Conservation (phyloP, 2,113 vertebrate species). For the Acanthisitta chloris region DNA sequence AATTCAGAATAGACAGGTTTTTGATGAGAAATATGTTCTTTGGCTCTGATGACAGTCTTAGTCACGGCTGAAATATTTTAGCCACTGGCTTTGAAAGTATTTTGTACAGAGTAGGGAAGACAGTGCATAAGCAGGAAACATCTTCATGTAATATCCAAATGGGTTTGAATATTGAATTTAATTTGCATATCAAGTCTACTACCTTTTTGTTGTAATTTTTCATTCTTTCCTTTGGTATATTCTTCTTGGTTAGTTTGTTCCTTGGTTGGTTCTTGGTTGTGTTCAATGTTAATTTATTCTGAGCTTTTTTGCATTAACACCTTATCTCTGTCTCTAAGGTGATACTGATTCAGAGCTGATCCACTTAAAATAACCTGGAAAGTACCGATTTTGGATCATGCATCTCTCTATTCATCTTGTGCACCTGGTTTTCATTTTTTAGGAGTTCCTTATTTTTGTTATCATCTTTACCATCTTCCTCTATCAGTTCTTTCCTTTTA, state of each 20-base stretch:
- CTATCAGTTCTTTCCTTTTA: conserved; percentile 6
- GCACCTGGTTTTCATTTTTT: neutral
- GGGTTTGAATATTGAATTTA: neutral
- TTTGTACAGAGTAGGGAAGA: neutral
- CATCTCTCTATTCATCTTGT: neutral
- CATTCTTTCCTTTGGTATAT: neutral
- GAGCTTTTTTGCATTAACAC: neutral
- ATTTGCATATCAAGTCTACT: neutral
- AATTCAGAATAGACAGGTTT: neutral
- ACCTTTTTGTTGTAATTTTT: neutral
- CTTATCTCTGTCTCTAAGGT: neutral
- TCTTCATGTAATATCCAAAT: neutral
- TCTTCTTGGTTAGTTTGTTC: neutral
- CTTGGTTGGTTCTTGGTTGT: neutral
- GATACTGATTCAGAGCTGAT: neutral
- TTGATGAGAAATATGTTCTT: neutral
- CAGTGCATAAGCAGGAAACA: neutral
- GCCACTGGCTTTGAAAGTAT: neutral
- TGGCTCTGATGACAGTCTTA: neutral
- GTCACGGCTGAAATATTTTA: neutral
- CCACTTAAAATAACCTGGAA: neutral
- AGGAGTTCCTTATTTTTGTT: neutral
- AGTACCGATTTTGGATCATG: neutral
- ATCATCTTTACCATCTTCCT: neutral
- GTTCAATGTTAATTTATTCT: neutral